Evolutionary conservation across 2,888 invertebrate genomes (phyloP).

Genomic region (Melinopterus prodromus): DNA sequence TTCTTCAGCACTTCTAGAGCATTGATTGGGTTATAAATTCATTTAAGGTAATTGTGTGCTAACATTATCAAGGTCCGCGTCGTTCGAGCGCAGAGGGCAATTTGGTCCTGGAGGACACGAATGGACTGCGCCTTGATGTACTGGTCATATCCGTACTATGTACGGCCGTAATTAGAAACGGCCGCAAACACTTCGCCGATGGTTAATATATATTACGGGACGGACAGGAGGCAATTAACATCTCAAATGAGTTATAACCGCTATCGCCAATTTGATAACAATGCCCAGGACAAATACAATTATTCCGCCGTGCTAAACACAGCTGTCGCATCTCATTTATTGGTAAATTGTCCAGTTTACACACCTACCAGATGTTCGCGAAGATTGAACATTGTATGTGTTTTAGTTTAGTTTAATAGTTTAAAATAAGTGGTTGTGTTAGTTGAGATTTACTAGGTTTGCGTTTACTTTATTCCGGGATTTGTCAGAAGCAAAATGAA

Average conservation of each 20-base stretch:
- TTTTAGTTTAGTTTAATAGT: too few species aligned
- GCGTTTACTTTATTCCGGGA: too few species aligned
- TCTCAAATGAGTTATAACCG: constrained; percentile 4
- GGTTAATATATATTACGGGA: background rate
- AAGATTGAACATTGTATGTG: too few species aligned
- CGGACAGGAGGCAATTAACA: background rate
- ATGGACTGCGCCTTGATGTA: background rate
- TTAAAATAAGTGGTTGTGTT: too few species aligned
- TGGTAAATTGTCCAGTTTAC: too few species aligned
- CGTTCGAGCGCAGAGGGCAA: background rate
- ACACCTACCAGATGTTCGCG: too few species aligned
- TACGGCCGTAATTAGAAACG: constrained; percentile 4
- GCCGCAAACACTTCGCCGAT: background rate
- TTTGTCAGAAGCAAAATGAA: too few species aligned
- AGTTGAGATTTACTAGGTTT: too few species aligned
- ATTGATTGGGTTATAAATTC: background rate
- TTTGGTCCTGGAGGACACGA: background rate
- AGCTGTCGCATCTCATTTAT: background rate
- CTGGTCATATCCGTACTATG: background rate
- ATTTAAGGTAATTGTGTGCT: background rate
- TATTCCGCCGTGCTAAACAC: background rate
- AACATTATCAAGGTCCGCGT: background rate
- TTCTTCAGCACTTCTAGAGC: background rate
- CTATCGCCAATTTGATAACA: constrained; percentile 4
- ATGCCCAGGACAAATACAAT: background rate